These are phyloP conservation scores for Sylvilagus bachmani DNA, from an alignment of 2,113 vertebrate genomes.

Conservation along the genomic window DNA sequence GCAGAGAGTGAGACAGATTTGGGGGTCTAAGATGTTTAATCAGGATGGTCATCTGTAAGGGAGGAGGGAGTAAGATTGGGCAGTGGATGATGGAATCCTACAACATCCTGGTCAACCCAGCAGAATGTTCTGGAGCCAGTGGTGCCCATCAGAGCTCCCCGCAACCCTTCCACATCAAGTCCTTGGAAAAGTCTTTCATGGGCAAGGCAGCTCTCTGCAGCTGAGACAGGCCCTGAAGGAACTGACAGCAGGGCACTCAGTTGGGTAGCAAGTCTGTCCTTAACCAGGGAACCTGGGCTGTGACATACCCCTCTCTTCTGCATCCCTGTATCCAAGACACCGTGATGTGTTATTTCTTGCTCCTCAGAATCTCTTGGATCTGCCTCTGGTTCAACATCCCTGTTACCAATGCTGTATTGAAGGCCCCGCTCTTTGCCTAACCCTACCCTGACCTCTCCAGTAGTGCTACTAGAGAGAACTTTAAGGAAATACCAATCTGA, in stretches of 20 bases:
- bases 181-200: background rate
- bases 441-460: background rate
- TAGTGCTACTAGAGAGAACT: background rate
- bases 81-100: background rate
- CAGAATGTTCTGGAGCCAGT: background rate
- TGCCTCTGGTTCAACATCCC: background rate
- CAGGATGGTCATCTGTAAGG: background rate
- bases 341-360: background rate
- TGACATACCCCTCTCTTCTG: background rate
- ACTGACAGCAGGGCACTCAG: background rate
- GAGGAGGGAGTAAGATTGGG: too few relatives aligned
- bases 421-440: background rate
- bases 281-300: background rate
- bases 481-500: background rate
- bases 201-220: background rate
- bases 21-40: background rate
- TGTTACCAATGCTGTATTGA: background rate
- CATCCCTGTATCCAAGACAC: background rate
- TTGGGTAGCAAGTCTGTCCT: background rate
- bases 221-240: background rate
- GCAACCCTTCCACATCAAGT: background rate
- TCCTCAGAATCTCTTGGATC: background rate
- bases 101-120: background rate
- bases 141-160: background rate
- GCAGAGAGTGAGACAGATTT: background rate